Conservation (phyloP, 1,140 invertebrate species). For the Drosophila sucinea region DNA sequence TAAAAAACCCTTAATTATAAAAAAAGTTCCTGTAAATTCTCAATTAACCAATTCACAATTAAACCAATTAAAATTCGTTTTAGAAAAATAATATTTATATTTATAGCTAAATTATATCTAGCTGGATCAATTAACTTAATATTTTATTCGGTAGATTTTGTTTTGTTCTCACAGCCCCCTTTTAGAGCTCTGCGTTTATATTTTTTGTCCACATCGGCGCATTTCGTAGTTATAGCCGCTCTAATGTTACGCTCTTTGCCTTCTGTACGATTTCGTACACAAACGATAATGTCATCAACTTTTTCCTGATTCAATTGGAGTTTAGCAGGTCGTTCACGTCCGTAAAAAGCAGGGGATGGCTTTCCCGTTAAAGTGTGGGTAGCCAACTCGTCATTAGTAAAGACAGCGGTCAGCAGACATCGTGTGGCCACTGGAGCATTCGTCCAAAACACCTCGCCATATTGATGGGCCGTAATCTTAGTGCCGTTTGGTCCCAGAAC, state of each 20-base stretch:
- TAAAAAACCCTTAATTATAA: background rate
- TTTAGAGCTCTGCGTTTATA: conserved; percentile 60
- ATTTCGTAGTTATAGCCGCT: conserved; percentile 85
- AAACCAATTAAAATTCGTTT: background rate
- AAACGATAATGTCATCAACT: conserved; percentile 79
- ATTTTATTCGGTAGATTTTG: background rate
- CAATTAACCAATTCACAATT: background rate
- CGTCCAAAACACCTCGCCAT: conserved; percentile 70
- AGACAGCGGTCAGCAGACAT: conserved; percentile 69
- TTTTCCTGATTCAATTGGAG: conserved; percentile 73
- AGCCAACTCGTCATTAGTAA: conserved; percentile 76
- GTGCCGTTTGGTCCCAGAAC: conserved; percentile 80
- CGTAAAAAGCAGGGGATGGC: conserved; percentile 80
- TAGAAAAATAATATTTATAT: background rate
- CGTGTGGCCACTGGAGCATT: conserved; percentile 76
- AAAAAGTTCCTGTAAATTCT: background rate
- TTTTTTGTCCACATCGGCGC: conserved; percentile 86
- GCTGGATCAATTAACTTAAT: conserved; percentile 4
- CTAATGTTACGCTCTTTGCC: conserved; percentile 71
- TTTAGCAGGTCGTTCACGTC: conserved; percentile 64
- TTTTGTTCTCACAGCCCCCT: conserved; percentile 33
- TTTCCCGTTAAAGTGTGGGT: conserved; percentile 83
- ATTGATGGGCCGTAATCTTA: conserved; percentile 57
- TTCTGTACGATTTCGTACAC: conserved; percentile 65
- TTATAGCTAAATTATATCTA: conserved; percentile 42